Evolutionary conservation across 2,888 invertebrate genomes (phyloP), one percentile per base, ranked within the genome.

Genomic region (Lysandra coridon): DNA sequence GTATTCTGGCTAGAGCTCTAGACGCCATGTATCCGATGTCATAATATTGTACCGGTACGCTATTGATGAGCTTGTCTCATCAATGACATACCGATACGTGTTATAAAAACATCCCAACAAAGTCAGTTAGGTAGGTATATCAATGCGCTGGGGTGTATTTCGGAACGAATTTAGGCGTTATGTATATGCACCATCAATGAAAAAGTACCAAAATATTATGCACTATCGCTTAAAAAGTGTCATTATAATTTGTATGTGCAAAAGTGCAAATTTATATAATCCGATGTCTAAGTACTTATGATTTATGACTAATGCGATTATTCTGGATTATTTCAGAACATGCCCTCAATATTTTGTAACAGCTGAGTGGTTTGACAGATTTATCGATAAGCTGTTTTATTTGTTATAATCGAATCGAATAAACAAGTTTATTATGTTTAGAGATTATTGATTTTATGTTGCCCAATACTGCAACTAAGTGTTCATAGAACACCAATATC

Each of bases 341-440:
- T 4, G 17, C 57, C 12, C 17, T 57, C 17, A 69, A 69, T 17
- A 69, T 69, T 69, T 37, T 69, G 69, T 69, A 69, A 69, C 69
- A 69, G 69, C 69, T 69, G 69, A 69, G 33, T 14, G 69, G 17
- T 33, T 69, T 69, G 69, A 69, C 69, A 69, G 69, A 69, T 69
- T 69, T 69, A 69, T 69, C 33, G 69, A 69, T 69, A 69, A 69
- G 69, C 69, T 69, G 33, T 69, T 69, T 69, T 69, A 69, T 69
- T 30, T 64, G 23, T 23, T 37, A 69, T 69, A 37, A 69, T 33
- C 69, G 14, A 33, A 69, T 69, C 69, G 17, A 69, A 69, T 69
- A 69, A 69, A 69, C 69, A 69, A 37, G 69, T 69, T 69, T 37
- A 69, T 69, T 69, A 69, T 69, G 69, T 69, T 69, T 14, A 37